These are phyloP conservation scores for Desoria tigrina DNA, from an alignment of 2,888 invertebrate genomes.

Conservation along the genomic window DNA sequence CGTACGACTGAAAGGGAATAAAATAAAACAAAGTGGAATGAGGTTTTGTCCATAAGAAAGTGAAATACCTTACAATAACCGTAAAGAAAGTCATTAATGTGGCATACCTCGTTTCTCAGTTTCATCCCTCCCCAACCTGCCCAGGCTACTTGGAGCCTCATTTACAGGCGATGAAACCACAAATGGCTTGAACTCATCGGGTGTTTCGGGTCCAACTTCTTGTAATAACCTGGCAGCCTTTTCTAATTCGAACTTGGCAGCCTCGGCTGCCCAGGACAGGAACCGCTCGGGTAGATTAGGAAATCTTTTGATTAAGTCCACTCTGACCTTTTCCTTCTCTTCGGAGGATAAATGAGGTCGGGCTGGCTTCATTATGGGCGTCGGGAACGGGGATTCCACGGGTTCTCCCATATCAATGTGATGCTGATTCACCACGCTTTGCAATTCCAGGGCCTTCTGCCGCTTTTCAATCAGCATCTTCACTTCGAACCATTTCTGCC, in stretches of 20 bases:
- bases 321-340: conserved; percentile 49
- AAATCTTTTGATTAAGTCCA: conserved; percentile 70
- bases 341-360: conserved; percentile 48
- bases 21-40: conserved; percentile 17
- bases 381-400: conserved; percentile 51
- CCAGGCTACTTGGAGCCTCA: not conserved
- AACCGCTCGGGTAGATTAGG: conserved; percentile 76
- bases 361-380: conserved; percentile 52
- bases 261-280: conserved; percentile 76
- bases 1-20: conserved; percentile 31
- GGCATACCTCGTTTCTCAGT: conserved; percentile 15
- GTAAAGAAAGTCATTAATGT: conserved; percentile 15
- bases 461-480: conserved; percentile 52
- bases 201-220: conserved; percentile 49
- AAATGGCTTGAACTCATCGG: conserved; percentile 53
- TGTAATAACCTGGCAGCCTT: conserved; percentile 76
- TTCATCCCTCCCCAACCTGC: conserved; percentile 15
- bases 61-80: conserved; percentile 13
- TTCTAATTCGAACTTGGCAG: conserved; percentile 81
- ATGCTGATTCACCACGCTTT: conserved; percentile 32
- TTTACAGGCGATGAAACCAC: conserved; percentile 31
- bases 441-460: conserved; percentile 48
- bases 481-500: conserved; percentile 54
- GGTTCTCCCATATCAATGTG: conserved; percentile 42
- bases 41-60: conserved; percentile 8